These are phyloP conservation scores for Aspiorhynchus laticeps DNA, from an alignment of 2,113 vertebrate genomes.

Conservation along the genomic window DNA sequence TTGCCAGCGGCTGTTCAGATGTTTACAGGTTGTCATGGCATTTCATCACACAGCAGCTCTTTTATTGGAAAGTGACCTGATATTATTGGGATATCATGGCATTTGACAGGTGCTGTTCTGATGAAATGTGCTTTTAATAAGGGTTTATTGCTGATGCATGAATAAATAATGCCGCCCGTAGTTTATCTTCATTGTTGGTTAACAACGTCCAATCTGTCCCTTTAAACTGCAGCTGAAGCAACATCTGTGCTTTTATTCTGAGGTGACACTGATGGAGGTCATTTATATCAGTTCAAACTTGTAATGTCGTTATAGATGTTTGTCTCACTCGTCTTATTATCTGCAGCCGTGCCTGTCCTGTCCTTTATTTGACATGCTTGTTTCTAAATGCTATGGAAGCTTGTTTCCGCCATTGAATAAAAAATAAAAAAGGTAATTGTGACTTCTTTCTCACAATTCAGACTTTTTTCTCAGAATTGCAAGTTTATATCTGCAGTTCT, in stretches of 20 bases:
- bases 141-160: slow-evolving; percentile 16
- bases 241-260: slow-evolving; percentile 50
- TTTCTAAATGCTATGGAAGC: background rate
- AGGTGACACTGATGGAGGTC: slow-evolving; percentile 33
- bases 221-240: slow-evolving; percentile 31
- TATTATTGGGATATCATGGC: slow-evolving; percentile 1
- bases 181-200: slow-evolving; percentile 30
- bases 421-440: too few relatives aligned
- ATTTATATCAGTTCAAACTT: slow-evolving; percentile 44
- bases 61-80: slow-evolving; percentile 14
- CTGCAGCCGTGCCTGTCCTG: background rate
- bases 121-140: slow-evolving; percentile 27
- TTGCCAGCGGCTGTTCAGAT: background rate
- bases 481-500: too few relatives aligned
- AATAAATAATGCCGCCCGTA: slow-evolving; percentile 1
- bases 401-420: background rate
- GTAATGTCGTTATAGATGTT: slow-evolving; percentile 25
- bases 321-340: slow-evolving; percentile 29
- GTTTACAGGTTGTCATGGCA: background rate
- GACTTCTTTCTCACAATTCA: too few relatives aligned
- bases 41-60: background rate
- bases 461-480: too few relatives aligned
- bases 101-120: slow-evolving; percentile 6
- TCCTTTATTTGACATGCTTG: slow-evolving; percentile 3
- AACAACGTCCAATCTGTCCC: slow-evolving; percentile 31